These are phyloP conservation scores for Ovis canadensis DNA, from an alignment of 2,113 vertebrate genomes.

Conservation along the genomic window DNA sequence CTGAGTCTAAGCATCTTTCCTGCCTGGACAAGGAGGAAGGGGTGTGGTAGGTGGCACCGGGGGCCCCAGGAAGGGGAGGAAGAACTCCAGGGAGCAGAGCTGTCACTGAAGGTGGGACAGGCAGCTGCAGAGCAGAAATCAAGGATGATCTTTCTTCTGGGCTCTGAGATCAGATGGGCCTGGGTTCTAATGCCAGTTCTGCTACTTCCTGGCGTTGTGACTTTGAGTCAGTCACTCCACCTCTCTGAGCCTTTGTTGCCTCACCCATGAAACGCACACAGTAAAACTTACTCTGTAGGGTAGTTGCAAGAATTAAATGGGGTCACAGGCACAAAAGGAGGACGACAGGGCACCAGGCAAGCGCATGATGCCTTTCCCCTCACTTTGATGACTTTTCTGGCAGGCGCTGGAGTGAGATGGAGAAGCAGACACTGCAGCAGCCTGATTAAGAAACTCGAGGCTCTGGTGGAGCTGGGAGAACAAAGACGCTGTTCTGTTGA, in stretches of 20 bases:
- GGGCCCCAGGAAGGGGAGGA: background rate
- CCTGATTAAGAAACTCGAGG: background rate
- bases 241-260: conserved; percentile 50
- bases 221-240: conserved; percentile 57
- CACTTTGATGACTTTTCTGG: background rate
- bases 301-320: background rate
- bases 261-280: background rate
- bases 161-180: conserved; percentile 29
- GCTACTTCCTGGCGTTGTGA: conserved; percentile 28
- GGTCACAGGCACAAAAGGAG: background rate
- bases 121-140: background rate
- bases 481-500: background rate
- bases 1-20: background rate
- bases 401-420: background rate
- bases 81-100: background rate
- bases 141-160: background rate
- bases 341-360: background rate
- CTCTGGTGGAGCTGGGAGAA: background rate
- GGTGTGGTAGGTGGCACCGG: background rate
- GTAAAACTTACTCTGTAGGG: background rate
- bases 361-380: background rate
- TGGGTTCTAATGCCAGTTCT: conserved; percentile 52
- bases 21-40: background rate
- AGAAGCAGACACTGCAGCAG: background rate
- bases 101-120: background rate